phyloP scores from a whole-genome alignment of 2,113 vertebrate genomes.

The Dascyllus trimaculatus region DNA sequence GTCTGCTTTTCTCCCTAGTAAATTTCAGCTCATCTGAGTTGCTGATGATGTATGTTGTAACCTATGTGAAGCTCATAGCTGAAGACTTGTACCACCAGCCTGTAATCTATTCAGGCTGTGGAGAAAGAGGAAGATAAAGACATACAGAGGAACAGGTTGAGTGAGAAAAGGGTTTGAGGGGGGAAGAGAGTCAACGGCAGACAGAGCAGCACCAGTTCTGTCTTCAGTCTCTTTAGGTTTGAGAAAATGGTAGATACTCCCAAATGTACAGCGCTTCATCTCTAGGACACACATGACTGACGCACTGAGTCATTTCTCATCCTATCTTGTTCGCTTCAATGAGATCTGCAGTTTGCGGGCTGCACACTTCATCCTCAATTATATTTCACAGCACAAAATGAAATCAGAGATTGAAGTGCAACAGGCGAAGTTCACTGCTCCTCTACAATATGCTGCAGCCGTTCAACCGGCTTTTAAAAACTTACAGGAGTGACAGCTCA shows the following conservation, averaged over 20 bases:
- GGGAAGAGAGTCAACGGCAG: slow-evolving; percentile 2
- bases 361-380: slow-evolving; percentile 55
- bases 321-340: slow-evolving; percentile 39
- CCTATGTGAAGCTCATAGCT: too few relatives aligned
- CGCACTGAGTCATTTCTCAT: slow-evolving; percentile 42
- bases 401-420: slow-evolving; percentile 40
- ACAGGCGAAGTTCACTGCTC: background rate
- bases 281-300: slow-evolving; percentile 48
- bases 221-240: background rate
- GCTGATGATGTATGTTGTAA: slow-evolving; percentile 16
- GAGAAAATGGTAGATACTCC: slow-evolving; percentile 19
- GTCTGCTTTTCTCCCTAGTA: background rate
- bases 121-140: background rate
- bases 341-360: slow-evolving; percentile 45
- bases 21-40: slow-evolving; percentile 43
- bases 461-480: background rate
- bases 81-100: background rate
- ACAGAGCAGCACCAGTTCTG: slow-evolving; percentile 8
- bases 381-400: slow-evolving; percentile 44
- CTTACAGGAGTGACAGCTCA: background rate
- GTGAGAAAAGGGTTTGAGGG: background rate
- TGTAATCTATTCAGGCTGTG: background rate
- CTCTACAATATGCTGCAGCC: background rate
- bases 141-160: background rate
- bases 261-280: slow-evolving; percentile 8